Evolutionary conservation across 2,797 vertebrate genomes (phyloP), one percentile per base, ranked within the genome.

Genomic region (Ptychobarbus kaznakovi): DNA sequence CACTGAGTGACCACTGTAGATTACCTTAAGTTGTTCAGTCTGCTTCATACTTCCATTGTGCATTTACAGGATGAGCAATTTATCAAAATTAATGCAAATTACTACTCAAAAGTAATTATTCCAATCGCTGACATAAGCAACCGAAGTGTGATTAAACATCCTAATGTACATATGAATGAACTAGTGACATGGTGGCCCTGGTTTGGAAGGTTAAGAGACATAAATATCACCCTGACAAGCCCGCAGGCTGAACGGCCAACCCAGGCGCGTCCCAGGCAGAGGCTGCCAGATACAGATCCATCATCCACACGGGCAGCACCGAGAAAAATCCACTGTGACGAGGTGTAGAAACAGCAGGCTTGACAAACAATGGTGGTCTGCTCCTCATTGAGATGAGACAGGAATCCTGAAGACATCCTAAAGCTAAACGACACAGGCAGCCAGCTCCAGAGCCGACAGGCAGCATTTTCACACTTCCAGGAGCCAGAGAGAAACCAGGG

Each of bases 261-360:
- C 25, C n/a, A 44, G 65, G 49, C 46, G 6, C 74, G 20, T 72
- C 75, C 75, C 66, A 85, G 76, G 58, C 32, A 22, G 83, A 85
- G 66, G 51, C 83, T 80, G 83, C 83, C 83, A 85, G 42, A 85
- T 49, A 28, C 76, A 72, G 76, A 85, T 85, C 51, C 83, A 80
- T 85, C 66, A 80, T 80, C 40, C 28, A 40, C 38, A 80, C 8
- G 20, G 25, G 66, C 76, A 73, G 66, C 65, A 79, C 75, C 1
- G 12, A 56, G 63, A 53, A 73, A 70, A 44, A 85, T 78, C 25
- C 49, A 63, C 65, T 38, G 40, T 61, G 75, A 68, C 10, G 61
- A 68, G 46, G 74, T 80, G 66, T 53, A 61, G 40, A 79, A 78
- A 56, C 73, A 68, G 61, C 74, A 68, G 42, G 40, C 38, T 63